Evolutionary conservation across 2,888 invertebrate genomes (phyloP), one percentile per base, ranked within the genome.

Genomic region (Microchrysa polita): DNA sequence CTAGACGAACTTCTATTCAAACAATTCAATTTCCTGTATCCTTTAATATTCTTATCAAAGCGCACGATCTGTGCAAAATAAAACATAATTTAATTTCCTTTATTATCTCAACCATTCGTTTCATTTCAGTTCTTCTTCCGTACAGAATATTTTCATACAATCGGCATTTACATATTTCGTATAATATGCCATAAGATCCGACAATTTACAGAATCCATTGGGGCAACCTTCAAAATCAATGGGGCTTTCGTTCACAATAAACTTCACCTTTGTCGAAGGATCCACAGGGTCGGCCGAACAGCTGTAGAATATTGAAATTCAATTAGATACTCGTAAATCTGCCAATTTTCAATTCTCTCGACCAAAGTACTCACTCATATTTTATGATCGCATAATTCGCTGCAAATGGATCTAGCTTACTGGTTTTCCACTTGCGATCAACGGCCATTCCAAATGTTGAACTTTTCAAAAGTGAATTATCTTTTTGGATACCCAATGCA

Each of bases 121-220:
- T 52, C 52, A 20, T 55, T 55, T 20, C 2, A 55, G 20, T 18
- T 55, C 20, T n/a, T 10, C 18, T 16, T n/a, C 20, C 10, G 60
- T 65, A 42, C 65, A 65, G 18, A 16, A 65, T 16, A 40, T 16
- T 16, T 18, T 44, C 12, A 74, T 77, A 72, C 84, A 84, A 72
- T 84, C 78, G 42, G 81, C 86, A 20, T 87, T 85, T 2, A 87
- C 86, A 1, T 89, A 80, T 0, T 86, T 82, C 2, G 87, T 86
- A 76, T 89, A 90, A 74, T 87, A 88, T 16, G 87, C 85, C 79
- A 90, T 88, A 7, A 94, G 85, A 22, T 88, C 87, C 0, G 88
- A 87, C 92, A 93, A 93, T 77, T 90, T 89, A 84, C 94, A 94
- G 0, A 94, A 88, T 0, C 93, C 94, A 0, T 92, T 92, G 9